These are phyloP conservation scores for Orchestia grillus DNA, from an alignment of 1,140 invertebrate genomes.

Conservation along the genomic window DNA sequence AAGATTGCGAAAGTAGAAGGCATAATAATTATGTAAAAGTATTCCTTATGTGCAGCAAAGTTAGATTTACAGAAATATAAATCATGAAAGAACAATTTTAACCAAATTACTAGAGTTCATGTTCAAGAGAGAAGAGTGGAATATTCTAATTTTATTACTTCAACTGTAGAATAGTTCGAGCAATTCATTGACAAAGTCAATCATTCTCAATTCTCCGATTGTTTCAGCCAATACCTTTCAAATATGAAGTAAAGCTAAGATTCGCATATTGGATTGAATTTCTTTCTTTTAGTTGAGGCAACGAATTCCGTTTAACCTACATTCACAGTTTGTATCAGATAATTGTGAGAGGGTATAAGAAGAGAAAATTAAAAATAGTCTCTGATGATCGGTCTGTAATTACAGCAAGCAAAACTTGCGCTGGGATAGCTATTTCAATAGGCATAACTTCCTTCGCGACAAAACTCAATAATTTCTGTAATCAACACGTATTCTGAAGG, in stretches of 20 bases:
- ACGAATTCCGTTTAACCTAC: neutral
- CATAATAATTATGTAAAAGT: neutral
- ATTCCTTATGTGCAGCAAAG: neutral
- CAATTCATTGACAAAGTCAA: neutral
- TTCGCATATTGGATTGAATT: neutral
- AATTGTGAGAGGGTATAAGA: neutral
- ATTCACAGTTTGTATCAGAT: neutral
- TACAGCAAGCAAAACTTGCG: neutral
- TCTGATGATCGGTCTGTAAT: neutral
- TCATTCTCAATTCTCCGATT: neutral
- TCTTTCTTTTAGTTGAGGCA: neutral
- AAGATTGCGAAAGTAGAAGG: neutral
- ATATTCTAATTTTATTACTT: neutral
- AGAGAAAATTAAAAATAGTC: neutral
- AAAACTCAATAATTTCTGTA: neutral
- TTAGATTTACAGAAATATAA: neutral
- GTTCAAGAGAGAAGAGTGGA: neutral
- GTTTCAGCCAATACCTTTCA: neutral
- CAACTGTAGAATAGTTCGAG: neutral
- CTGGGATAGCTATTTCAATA: neutral
- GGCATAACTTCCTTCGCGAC: neutral
- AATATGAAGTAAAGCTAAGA: neutral
- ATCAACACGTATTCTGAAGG: neutral
- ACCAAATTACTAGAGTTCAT: neutral
- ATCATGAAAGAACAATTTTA: neutral